A percentile compares a stretch with the other conserved stretches of the same genome.
These are phyloP conservation scores for Typhlomys cinereus DNA, from an alignment of 2,113 vertebrate genomes.

Conservation along the genomic window DNA sequence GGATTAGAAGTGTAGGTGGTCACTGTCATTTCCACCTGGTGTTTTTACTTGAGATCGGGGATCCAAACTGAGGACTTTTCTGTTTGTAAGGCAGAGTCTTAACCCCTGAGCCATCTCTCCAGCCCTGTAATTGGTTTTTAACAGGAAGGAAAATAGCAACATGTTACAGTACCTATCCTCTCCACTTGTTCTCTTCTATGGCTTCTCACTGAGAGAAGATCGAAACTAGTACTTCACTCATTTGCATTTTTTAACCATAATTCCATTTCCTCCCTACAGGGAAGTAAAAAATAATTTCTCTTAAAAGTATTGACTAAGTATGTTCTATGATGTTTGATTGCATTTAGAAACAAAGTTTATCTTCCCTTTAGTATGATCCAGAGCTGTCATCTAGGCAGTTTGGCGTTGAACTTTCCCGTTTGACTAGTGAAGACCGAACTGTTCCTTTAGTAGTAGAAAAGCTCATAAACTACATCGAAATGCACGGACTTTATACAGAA, in stretches of 20 bases:
- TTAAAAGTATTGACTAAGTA: conserved; percentile 18
- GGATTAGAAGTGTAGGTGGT: too few relatives aligned
- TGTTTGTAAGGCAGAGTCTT: too few relatives aligned
- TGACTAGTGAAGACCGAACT: conserved; percentile 94
- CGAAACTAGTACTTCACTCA: background rate
- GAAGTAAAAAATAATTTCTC: conserved; percentile 43
- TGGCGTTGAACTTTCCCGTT: conserved; percentile 94
- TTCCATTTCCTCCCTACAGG: background rate
- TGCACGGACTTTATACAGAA: conserved; percentile 98
- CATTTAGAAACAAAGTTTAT: conserved; percentile 33
- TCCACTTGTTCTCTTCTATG: background rate
- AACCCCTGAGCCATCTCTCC: too few relatives aligned
- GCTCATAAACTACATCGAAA: conserved; percentile 98
- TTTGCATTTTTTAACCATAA: conserved; percentile 27
- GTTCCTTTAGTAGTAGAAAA: conserved; percentile 97
- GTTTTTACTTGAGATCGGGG: too few relatives aligned
- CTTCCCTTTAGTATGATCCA: conserved; percentile 90
- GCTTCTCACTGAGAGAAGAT: background rate
- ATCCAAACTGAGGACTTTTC: too few relatives aligned
- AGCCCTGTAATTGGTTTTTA: background rate
- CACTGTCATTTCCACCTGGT: too few relatives aligned
- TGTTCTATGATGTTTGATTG: conserved; percentile 49
- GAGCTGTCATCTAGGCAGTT: conserved; percentile 96
- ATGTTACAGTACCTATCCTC: background rate
- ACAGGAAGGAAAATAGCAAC: background rate